These are phyloP conservation scores for Cenopis cana DNA, from an alignment of 2,888 invertebrate genomes.

Conservation along the genomic window DNA sequence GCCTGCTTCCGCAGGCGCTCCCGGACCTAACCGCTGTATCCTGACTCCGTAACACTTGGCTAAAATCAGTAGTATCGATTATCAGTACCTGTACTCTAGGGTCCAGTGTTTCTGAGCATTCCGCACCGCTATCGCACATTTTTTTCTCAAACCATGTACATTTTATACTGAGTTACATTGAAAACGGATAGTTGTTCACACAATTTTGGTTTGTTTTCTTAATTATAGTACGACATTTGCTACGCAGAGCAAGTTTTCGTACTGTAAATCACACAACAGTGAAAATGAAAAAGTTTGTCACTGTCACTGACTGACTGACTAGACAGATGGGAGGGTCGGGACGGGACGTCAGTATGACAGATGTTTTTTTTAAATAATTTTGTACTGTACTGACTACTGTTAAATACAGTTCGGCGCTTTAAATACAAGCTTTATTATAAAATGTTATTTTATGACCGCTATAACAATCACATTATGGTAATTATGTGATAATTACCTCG, in stretches of 20 bases:
- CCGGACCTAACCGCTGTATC: conserved; percentile 16
- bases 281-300: conserved; percentile 13
- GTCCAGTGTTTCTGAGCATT: conserved; percentile 90
- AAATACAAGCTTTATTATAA: not conserved
- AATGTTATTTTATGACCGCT: not conserved
- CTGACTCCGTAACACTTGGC: conserved; percentile 46
- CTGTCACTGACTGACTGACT: conserved; percentile 2
- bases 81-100: conserved; percentile 90
- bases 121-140: conserved; percentile 86
- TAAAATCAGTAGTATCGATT: conserved; percentile 69
- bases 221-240: conserved; percentile 27
- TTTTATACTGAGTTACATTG: conserved; percentile 62
- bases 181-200: conserved; percentile 46
- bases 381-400: not conserved
- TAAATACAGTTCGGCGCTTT: conserved; percentile 45
- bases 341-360: conserved; percentile 32
- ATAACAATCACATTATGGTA: not conserved
- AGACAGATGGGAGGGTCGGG: no score
- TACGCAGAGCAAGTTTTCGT: conserved; percentile 26
- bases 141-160: conserved; percentile 68
- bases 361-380: not conserved
- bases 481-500: not conserved
- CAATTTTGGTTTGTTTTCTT: conserved; percentile 46
- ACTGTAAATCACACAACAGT: conserved; percentile 10
- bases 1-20: conserved; percentile 11